Evolutionary conservation across 2,113 vertebrate species (phyloP).

Genomic region (Microtus ochrogaster): DNA sequence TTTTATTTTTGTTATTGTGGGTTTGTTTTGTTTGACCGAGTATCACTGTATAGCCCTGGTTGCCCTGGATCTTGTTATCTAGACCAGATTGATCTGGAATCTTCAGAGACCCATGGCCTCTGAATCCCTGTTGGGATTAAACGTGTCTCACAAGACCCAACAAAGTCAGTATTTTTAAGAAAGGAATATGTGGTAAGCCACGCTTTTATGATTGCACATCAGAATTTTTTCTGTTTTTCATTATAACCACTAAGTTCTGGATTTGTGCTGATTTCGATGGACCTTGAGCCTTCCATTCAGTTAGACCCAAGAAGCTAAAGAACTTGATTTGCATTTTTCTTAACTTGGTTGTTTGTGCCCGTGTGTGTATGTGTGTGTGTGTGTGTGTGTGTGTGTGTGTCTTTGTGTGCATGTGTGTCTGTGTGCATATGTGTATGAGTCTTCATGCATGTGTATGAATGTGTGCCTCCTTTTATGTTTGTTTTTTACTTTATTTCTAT

Average conservation of each 20-base stretch:
- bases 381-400: not conserved
- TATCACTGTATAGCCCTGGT: not conserved
- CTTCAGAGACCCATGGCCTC: not conserved
- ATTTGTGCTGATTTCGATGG: not conserved
- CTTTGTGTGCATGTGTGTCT: not conserved
- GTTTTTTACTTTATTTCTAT: constrained; percentile 28
- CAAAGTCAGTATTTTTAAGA: constrained; percentile 25
- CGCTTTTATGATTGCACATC: not conserved
- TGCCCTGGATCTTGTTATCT: not conserved
- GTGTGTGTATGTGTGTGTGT: not conserved
- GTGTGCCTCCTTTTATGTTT: constrained; percentile 7
- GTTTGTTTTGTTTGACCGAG: not conserved
- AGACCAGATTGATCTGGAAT: not conserved
- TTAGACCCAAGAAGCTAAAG: constrained; percentile 27
- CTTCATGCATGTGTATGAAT: not conserved
- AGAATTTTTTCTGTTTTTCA: not conserved
- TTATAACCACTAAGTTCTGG: not conserved
- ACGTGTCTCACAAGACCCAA: not conserved
- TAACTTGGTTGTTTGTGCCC: not conserved
- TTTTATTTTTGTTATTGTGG: not conserved
- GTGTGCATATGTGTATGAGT: not conserved
- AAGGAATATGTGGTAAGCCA: not conserved
- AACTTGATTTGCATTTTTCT: not conserved
- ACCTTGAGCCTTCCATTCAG: not conserved
- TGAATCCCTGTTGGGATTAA: not conserved